phyloP scores from a whole-genome alignment of 2,113 vertebrate genomes.

The Dasyurus viverrinus region DNA sequence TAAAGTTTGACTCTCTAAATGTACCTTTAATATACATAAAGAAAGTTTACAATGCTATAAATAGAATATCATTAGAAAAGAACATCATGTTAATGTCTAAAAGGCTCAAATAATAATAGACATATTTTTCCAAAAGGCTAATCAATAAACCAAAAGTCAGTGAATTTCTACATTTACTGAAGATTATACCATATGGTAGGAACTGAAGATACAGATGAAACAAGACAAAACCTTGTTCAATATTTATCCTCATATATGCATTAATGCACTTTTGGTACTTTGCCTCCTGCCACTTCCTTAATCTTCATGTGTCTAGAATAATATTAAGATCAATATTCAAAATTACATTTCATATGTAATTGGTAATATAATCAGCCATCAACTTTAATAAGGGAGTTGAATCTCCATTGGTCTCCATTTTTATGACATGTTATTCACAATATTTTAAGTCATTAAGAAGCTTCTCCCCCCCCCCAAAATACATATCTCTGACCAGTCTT shows the following conservation, averaged over 20 bases:
- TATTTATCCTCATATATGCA: constrained; percentile 1
- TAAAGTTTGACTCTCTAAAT: neutral
- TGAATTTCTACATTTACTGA: neutral
- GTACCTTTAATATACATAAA: constrained; percentile 7
- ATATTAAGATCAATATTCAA: neutral
- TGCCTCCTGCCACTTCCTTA: neutral
- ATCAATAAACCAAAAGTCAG: neutral
- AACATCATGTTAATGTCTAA: neutral
- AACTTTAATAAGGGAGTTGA: neutral
- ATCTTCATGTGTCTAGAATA: neutral
- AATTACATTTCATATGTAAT: neutral
- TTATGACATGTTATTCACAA: neutral
- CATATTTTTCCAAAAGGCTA: constrained; percentile 18
- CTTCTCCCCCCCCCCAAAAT: neutral
- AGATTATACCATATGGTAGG: neutral
- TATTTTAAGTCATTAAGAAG: neutral
- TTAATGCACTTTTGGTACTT: neutral
- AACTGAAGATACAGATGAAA: neutral
- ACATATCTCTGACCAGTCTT: neutral
- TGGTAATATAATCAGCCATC: neutral
- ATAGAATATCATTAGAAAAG: neutral
- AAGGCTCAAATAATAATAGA: neutral
- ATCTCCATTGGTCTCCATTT: neutral
- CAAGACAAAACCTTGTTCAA: neutral
- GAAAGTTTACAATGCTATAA: constrained; percentile 32